Evolutionary conservation across 2,113 vertebrate species (phyloP), one percentile per base, ranked within the genome.

Genomic region (Heterocephalus glaber): DNA sequence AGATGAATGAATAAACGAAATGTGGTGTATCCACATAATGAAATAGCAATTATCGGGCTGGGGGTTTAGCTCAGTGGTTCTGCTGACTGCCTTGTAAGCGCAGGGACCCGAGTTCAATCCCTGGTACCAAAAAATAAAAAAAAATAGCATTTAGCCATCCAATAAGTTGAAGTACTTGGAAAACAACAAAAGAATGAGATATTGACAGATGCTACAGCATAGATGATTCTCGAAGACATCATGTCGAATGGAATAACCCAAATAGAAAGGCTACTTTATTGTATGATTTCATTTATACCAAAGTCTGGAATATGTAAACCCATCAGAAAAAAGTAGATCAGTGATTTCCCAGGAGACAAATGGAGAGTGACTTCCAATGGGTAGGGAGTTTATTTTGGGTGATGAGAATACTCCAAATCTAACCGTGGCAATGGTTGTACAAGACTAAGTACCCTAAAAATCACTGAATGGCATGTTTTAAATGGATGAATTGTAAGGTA

Each of bases 221-320:
- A 47, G 2, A 16, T 0, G 13, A 26, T 6, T 33, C 19, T 1
- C 19, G 28, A 28, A 20, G 35, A n/a, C 19, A 16, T 7, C 3
- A 11, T 7, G 44, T n/a, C 41, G 0, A 22, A n/a, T 24, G 61
- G 38, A 3, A 38, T 28, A 52, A 60, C 10, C 60, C 76, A 17
- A n/a, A 47, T 30, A 76, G 16, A 26, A 44, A 41, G 60, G 16
- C 70, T 44, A 10, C 24, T 2, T n/a, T 5, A 11, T 2, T 5
- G 12, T 10, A 19, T n/a, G 2, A 6, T 30, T 26, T 52, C 49
- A 3, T 1, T n/a, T 20, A 7, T 10, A 0, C 74, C 52, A 83
- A n/a, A 33, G 54, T 47, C 13, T 28, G 47, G 63, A 47, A 38
- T 0, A 49, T n/a, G 19, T 17, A n/a, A 49, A 7, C 10, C 33